phyloP scores from a whole-genome alignment of 2,888 invertebrate genomes.

The Oeneis ivallda region DNA sequence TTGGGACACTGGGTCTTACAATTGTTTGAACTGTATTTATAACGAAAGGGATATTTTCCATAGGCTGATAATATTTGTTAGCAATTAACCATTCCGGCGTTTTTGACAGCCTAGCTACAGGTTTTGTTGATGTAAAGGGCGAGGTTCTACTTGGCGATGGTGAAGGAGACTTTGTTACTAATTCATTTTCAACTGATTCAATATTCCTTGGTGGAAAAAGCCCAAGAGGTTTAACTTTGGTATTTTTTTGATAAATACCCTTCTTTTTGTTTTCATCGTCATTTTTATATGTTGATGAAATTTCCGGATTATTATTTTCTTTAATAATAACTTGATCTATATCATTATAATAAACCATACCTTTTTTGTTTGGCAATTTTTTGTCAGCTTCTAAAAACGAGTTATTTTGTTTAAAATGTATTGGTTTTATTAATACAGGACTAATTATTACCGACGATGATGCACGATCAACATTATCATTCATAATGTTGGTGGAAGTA shows the following conservation, averaged over 20 bases:
- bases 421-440: conserved; percentile 68
- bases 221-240: conserved; percentile 57
- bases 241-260: conserved; percentile 62
- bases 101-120: conserved; percentile 59
- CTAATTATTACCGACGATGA: conserved; percentile 65
- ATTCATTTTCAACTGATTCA: conserved; percentile 51
- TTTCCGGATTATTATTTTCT: conserved; percentile 41
- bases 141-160: conserved; percentile 46
- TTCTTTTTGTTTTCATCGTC: conserved; percentile 49
- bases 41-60: conserved; percentile 65
- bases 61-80: conserved; percentile 71
- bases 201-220: conserved; percentile 57
- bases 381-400: conserved; percentile 33
- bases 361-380: conserved; percentile 49
- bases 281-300: conserved; percentile 36
- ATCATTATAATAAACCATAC: conserved; percentile 68
- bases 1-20: conserved; percentile 41
- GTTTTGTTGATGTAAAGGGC: conserved; percentile 41
- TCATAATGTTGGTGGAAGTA: conserved; percentile 60
- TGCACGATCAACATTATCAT: conserved; percentile 47
- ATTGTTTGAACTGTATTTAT: conserved; percentile 58
- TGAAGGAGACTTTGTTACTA: conserved; percentile 48
- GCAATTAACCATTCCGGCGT: conserved; percentile 65
- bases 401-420: conserved; percentile 55
- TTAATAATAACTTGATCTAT: conserved; percentile 61